A percentile compares a stretch with the other conserved stretches of the same genome.
These are phyloP conservation scores for Pectinophora gossypiella DNA, from an alignment of 1,140 invertebrate species.

Conservation along the genomic window DNA sequence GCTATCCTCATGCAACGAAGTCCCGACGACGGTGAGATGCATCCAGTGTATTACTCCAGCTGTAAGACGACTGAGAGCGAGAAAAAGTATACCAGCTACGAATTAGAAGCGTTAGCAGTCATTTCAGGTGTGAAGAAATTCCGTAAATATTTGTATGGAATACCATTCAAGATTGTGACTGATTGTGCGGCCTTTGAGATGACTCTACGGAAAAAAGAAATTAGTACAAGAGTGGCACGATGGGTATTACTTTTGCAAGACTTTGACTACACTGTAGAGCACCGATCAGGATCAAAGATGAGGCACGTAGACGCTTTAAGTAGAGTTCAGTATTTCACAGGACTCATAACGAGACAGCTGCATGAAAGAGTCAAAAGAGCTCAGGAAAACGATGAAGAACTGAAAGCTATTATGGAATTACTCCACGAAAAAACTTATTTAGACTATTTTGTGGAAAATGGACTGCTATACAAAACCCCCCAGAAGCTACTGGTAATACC, in stretches of 20 bases:
- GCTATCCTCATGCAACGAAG: slow-evolving; percentile 30
- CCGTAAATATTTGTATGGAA: slow-evolving; percentile 41
- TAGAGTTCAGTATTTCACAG: too few relatives aligned
- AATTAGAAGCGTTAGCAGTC: slow-evolving; percentile 49
- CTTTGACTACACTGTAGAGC: slow-evolving; percentile 36
- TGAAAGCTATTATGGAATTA: too few relatives aligned
- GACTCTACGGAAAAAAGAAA: slow-evolving; percentile 36
- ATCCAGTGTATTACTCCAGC: slow-evolving; percentile 30
- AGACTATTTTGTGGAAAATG: too few relatives aligned
- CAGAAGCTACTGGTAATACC: too few relatives aligned
- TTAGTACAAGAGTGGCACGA: slow-evolving; percentile 35
- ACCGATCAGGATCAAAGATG: slow-evolving; percentile 39
- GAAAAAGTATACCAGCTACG: too few relatives aligned
- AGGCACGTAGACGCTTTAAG: slow-evolving; percentile 47
- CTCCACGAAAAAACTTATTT: too few relatives aligned
- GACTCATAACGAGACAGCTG: too few relatives aligned
- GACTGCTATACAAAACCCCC: too few relatives aligned
- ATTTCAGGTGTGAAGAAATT: slow-evolving; percentile 35
- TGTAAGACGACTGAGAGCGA: slow-evolving; percentile 49
- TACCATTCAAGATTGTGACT: slow-evolving; percentile 46
- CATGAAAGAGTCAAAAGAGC: too few relatives aligned
- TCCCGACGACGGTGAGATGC: slow-evolving; percentile 10
- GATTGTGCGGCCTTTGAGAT: slow-evolving; percentile 42
- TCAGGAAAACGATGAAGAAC: too few relatives aligned
- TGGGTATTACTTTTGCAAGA: slow-evolving; percentile 44